phyloP scores from a whole-genome alignment of 2,888 invertebrate genomes.

The Dendrolimus pini region DNA sequence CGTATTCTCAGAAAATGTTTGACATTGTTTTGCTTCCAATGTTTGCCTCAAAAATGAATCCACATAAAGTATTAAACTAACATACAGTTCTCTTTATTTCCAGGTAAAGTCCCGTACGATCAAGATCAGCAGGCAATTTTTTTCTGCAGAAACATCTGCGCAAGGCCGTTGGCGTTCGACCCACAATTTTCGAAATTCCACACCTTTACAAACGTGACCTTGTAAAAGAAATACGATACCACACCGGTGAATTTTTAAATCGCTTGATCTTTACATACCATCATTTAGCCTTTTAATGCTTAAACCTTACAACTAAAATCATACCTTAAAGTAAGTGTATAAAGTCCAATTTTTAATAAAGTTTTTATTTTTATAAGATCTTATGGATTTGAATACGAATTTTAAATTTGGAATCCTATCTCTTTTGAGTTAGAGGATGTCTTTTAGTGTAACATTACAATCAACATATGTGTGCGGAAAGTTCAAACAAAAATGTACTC shows the following conservation, averaged over 20 bases:
- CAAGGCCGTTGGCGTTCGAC: background rate
- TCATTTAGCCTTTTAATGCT: no score
- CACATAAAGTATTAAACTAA: background rate
- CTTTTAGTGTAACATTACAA: no score
- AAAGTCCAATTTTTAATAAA: background rate
- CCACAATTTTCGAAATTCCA: background rate
- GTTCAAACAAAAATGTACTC: background rate
- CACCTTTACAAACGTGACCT: background rate
- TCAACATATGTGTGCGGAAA: no score
- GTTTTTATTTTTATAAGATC: background rate
- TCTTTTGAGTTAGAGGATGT: background rate
- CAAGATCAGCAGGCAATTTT: background rate
- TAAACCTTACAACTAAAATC: background rate
- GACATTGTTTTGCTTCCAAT: no score
- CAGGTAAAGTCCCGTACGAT: slow-evolving; percentile 5
- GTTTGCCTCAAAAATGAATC: no score
- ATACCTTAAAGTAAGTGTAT: background rate
- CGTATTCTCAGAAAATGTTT: no score
- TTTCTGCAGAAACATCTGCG: background rate
- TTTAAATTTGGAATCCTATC: background rate
- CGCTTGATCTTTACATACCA: background rate
- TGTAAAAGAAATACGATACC: background rate
- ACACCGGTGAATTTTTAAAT: background rate
- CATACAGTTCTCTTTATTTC: background rate
- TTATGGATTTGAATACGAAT: background rate